Conservation (phyloP, 2,888 invertebrate genomes). For the Venusia cambrica region DNA sequence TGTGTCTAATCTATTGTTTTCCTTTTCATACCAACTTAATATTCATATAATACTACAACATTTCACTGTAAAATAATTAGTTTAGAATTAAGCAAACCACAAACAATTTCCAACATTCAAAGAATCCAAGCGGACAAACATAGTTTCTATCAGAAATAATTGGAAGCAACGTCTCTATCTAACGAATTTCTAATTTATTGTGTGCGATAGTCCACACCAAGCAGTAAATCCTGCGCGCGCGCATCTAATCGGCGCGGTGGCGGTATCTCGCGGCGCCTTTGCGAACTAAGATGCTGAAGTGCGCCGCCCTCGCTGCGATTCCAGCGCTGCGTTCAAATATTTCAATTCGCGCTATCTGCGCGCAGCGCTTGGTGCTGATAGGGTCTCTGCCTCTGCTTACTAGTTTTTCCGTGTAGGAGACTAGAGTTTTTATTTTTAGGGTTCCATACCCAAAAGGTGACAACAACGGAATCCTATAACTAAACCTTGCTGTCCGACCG, state of each 20-base stretch:
- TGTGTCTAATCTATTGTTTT: too few relatives aligned
- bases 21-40: too few relatives aligned
- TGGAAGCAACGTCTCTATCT: conserved; percentile 76
- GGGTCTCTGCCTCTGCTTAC: conserved; percentile 3
- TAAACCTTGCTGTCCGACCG: too few relatives aligned
- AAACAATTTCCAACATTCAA: too few relatives aligned
- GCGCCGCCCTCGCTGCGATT: conserved; percentile 44
- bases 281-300: conserved; percentile 66
- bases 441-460: too few relatives aligned
- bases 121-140: conserved; percentile 29
- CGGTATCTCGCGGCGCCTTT: conserved; percentile 77
- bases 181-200: conserved; percentile 80
- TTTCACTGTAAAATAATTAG: too few relatives aligned
- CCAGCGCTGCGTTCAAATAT: conserved; percentile 42
- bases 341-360: conserved; percentile 52
- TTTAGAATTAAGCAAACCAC: too few relatives aligned
- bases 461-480: too few relatives aligned
- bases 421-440: too few relatives aligned
- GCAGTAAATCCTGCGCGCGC: conserved; percentile 69
- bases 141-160: conserved; percentile 56
- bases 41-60: too few relatives aligned
- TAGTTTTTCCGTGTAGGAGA: too few relatives aligned
- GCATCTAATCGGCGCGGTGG: conserved; percentile 67
- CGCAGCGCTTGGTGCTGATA: conserved; percentile 30
- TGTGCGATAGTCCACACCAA: conserved; percentile 60